Evolutionary conservation across 1,140 invertebrate genomes (phyloP).

Genomic region (Lucilia sericata): DNA sequence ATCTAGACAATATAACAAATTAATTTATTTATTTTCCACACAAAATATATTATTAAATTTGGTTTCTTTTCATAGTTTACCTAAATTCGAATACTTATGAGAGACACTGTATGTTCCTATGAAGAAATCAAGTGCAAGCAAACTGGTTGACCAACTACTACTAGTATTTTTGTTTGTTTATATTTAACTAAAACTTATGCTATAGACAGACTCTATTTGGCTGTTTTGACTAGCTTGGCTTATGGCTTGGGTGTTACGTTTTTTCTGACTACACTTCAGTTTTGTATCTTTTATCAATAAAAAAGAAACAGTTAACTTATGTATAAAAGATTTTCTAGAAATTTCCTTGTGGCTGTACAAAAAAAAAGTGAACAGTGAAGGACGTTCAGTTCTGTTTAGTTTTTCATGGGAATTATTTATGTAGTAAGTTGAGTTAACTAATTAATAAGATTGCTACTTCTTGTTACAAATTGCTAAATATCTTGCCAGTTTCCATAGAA

Average conservation of each 20-base stretch:
- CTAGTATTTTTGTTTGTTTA: neutral
- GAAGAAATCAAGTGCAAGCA: constrained; percentile 26
- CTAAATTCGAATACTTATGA: no score
- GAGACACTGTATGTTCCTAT: neutral
- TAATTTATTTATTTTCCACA: no score
- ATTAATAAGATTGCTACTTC: neutral
- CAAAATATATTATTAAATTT: no score
- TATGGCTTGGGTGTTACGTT: neutral
- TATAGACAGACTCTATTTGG: neutral
- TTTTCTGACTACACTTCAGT: neutral
- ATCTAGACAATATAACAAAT: no score
- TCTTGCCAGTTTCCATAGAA: neutral
- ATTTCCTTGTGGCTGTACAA: neutral
- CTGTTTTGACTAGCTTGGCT: neutral
- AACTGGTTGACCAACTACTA: neutral
- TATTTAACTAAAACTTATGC: neutral
- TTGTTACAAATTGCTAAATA: neutral
- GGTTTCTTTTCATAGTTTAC: no score
- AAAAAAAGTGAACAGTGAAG: neutral
- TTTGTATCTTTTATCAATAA: neutral
- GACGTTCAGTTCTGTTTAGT: neutral
- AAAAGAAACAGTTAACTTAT: neutral
- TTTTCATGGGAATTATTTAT: neutral
- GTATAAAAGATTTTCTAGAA: constrained; percentile 20
- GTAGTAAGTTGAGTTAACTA: neutral